phyloP scores from a whole-genome alignment of 2,113 vertebrate species.

The Gasterosteus aculeatus region DNA sequence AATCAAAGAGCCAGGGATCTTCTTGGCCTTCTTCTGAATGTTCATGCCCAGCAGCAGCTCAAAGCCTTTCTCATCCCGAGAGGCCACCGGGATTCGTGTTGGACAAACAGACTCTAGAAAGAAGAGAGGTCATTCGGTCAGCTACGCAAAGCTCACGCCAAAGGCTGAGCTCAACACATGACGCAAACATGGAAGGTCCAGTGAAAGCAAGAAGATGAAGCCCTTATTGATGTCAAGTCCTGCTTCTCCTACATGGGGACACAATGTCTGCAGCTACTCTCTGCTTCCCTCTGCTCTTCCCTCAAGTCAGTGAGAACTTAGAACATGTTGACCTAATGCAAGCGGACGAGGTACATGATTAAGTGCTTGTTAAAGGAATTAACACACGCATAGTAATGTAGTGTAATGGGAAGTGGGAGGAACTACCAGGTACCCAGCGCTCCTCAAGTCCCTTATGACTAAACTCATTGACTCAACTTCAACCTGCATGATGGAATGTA shows the following conservation, averaged over 20 bases:
- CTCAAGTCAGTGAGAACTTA: not conserved
- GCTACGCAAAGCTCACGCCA: not conserved
- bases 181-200: not conserved
- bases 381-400: not conserved
- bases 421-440: not conserved
- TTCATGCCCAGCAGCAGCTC: slow-evolving; percentile 84
- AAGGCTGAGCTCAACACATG: not conserved
- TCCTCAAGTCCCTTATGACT: not conserved
- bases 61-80: slow-evolving; percentile 85
- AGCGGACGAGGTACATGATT: not conserved
- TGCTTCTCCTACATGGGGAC: not conserved
- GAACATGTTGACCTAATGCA: not conserved
- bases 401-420: not conserved
- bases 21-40: slow-evolving; percentile 76
- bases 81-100: slow-evolving; percentile 83
- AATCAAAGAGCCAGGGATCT: slow-evolving; percentile 77
- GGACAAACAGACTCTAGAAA: slow-evolving; percentile 83
- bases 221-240: not conserved
- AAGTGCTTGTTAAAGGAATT: not conserved
- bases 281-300: not conserved
- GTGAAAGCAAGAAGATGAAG: not conserved
- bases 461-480: not conserved
- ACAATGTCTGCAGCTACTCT: not conserved
- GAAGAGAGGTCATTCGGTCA: not conserved
- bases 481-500: not conserved